These are phyloP conservation scores for Dorcus parallelipipedus DNA, from an alignment of 2,888 invertebrate genomes.

Conservation along the genomic window DNA sequence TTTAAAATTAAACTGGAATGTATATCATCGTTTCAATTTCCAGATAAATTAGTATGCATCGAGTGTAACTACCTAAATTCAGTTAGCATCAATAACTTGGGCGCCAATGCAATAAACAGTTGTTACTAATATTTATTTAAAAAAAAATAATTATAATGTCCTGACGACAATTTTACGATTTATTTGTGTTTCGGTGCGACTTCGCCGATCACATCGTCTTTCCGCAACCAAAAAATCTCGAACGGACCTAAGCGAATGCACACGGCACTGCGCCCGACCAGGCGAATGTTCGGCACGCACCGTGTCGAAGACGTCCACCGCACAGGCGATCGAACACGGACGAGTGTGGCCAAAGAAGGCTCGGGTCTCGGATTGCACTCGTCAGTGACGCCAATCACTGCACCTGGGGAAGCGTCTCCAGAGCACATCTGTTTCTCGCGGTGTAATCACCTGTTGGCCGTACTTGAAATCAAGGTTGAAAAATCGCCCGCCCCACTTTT, in stretches of 20 bases:
- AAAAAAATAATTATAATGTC: too few species aligned
- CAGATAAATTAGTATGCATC: too few species aligned
- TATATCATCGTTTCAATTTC: too few species aligned
- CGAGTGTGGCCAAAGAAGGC: constrained; percentile 40
- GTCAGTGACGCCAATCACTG: constrained; percentile 27
- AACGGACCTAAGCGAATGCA: constrained; percentile 11
- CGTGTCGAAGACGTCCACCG: constrained; percentile 14
- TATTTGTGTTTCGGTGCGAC: background rate
- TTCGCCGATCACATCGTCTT: background rate
- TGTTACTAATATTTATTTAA: too few species aligned
- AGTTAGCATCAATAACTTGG: too few species aligned
- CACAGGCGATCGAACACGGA: constrained; percentile 27
- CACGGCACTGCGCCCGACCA: constrained; percentile 18
- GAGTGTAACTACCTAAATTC: too few species aligned
- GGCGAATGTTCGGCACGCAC: constrained; percentile 6
- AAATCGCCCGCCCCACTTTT: too few species aligned
- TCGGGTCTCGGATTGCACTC: constrained; percentile 37
- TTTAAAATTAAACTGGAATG: too few species aligned
- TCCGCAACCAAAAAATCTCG: background rate
- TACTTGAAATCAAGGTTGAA: background rate
- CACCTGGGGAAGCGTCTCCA: constrained; percentile 20
- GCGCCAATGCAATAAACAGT: too few species aligned
- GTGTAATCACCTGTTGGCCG: too few species aligned
- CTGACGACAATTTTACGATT: too few species aligned
- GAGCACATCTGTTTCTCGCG: background rate